Evolutionary conservation across 2,797 vertebrate genomes (phyloP).

Genomic region (Artibeus jamaicensis): DNA sequence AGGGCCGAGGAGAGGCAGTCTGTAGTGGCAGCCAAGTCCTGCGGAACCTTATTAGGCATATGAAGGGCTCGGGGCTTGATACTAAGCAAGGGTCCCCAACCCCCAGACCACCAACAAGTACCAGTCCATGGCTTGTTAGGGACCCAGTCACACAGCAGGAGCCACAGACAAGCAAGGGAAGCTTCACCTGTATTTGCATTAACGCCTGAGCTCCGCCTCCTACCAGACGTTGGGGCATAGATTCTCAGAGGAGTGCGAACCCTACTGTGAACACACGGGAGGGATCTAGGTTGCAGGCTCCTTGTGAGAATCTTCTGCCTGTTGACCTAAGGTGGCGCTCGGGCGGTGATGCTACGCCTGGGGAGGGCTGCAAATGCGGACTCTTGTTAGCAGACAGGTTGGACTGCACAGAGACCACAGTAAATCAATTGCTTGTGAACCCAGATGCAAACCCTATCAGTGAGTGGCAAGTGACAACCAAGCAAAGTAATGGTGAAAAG

Average conservation of each 20-base stretch:
- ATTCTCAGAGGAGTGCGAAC: no score
- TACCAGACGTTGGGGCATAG: no score
- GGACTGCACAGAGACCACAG: neutral
- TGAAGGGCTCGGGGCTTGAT: neutral
- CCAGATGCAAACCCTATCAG: neutral
- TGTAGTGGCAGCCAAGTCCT: neutral
- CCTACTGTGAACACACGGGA: neutral
- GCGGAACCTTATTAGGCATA: neutral
- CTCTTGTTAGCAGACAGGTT: neutral
- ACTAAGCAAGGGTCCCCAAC: neutral
- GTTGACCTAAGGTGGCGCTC: neutral
- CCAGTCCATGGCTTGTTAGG: neutral
- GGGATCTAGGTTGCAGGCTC: neutral
- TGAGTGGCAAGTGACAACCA: neutral
- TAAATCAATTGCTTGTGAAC: neutral
- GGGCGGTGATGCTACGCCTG: no score
- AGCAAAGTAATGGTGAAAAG: no score
- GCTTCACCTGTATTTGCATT: no score
- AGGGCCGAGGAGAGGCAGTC: neutral
- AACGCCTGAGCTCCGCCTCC: no score
- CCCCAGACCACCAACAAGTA: neutral
- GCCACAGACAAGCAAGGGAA: neutral
- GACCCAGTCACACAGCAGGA: neutral
- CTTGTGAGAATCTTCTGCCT: neutral
- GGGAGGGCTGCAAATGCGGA: neutral